These are phyloP conservation scores for Sus cebifrons DNA, from an alignment of 2,797 vertebrate species.

Conservation along the genomic window DNA sequence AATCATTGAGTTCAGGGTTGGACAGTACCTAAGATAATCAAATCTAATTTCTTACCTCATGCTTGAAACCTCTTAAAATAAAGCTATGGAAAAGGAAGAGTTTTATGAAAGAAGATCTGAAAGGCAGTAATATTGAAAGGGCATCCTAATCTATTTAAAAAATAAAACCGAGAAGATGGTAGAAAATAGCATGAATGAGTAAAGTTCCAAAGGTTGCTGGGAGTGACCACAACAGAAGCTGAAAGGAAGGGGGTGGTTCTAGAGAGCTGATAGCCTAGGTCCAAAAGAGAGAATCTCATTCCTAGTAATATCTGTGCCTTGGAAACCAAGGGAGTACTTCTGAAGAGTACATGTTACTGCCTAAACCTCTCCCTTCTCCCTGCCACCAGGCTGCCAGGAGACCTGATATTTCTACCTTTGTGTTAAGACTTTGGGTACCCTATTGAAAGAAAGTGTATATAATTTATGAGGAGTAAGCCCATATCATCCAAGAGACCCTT, in stretches of 20 bases:
- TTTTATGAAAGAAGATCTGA: conserved; percentile 35
- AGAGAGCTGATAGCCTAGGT: not conserved
- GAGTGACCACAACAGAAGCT: not conserved
- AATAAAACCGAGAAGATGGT: not conserved
- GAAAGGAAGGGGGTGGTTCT: not conserved
- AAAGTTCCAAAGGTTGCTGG: not conserved
- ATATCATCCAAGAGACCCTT: not conserved
- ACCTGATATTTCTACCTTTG: not conserved
- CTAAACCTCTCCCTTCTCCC: not conserved
- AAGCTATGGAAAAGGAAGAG: not conserved
- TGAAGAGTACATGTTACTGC: not conserved
- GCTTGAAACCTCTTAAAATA: not conserved
- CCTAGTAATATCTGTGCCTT: not conserved
- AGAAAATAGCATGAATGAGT: not conserved
- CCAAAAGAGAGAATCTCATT: not conserved
- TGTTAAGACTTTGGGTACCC: not conserved
- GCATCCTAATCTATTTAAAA: not conserved
- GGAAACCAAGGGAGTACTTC: not conserved
- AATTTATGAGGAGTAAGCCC: not conserved
- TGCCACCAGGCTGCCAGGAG: not conserved
- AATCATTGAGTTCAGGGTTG: not conserved
- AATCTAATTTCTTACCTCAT: not conserved
- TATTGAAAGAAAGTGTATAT: not conserved
- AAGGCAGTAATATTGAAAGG: conserved; percentile 19
- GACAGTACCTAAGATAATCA: not conserved